Conservation (phyloP, 1,140 invertebrate species). For the Meloidogyne floridensis region DNA sequence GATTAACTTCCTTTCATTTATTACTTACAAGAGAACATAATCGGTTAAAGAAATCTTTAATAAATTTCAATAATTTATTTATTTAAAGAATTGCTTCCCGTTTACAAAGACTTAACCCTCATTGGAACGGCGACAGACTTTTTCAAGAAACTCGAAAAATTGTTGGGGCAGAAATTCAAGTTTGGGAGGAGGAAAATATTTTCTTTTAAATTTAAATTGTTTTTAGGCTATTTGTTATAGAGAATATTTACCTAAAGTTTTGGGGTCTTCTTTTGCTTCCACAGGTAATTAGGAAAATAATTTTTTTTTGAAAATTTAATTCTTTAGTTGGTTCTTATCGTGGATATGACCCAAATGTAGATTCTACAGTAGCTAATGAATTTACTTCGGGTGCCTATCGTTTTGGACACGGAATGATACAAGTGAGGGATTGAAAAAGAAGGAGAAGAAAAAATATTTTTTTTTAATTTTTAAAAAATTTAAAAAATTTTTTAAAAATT, state of each 20-base stretch:
- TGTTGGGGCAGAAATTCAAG: constrained; percentile 67
- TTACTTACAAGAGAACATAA: constrained; percentile 65
- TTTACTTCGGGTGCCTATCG: constrained; percentile 74
- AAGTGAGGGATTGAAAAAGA: constrained; percentile 30
- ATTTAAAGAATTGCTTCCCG: constrained; percentile 49
- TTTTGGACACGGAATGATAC: constrained; percentile 73
- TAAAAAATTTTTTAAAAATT: no score
- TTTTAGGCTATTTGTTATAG: constrained; percentile 60
- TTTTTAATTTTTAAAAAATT: no score
- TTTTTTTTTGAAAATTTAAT: neutral
- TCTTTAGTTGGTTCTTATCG: constrained; percentile 67
- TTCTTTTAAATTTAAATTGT: neutral
- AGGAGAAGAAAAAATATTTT: neutral
- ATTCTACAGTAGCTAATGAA: constrained; percentile 73
- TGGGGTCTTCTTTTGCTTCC: constrained; percentile 55
- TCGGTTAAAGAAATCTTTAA: constrained; percentile 33
- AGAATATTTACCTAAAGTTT: constrained; percentile 61
- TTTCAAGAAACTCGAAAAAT: constrained; percentile 75
- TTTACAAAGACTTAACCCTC: constrained; percentile 59
- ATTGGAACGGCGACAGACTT: constrained; percentile 58
- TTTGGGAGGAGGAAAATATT: neutral
- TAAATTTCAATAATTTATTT: no score
- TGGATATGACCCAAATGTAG: constrained; percentile 71
- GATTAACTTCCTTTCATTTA: constrained; percentile 60
- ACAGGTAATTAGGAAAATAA: constrained; percentile 45